Evolutionary conservation across 2,797 vertebrate species (phyloP).

Genomic region (Phataginus tricuspis): DNA sequence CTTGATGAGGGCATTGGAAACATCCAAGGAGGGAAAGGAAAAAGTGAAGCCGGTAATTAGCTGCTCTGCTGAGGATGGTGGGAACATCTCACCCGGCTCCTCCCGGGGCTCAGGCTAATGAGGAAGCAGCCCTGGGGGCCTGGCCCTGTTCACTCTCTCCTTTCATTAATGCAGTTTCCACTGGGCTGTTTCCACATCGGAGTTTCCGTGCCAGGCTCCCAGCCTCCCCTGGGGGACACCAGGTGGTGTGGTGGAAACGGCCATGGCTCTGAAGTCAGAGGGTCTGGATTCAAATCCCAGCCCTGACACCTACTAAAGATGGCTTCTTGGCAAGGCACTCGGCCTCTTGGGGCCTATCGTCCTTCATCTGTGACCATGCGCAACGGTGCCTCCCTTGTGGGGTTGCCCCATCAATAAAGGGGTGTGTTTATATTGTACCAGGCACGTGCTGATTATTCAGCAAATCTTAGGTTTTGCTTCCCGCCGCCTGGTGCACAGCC

Average conservation of each 20-base stretch:
- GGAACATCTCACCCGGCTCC: conserved; percentile 50
- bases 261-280: background rate
- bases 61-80: conserved; percentile 48
- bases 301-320: background rate
- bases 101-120: conserved; percentile 19
- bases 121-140: conserved; percentile 49
- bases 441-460: background rate
- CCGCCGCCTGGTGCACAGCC: background rate
- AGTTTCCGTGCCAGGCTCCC: conserved; percentile 6
- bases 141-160: background rate
- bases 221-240: background rate
- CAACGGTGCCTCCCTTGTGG: background rate
- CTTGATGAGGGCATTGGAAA: conserved; percentile 52
- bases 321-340: background rate
- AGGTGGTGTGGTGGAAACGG: background rate
- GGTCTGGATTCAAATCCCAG: conserved; percentile 34
- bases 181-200: background rate
- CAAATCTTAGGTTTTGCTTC: background rate
- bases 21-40: conserved; percentile 54
- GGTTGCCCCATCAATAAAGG: background rate
- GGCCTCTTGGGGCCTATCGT: background rate
- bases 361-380: background rate
- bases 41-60: conserved; percentile 67
- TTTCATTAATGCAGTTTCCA: conserved; percentile 66
- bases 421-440: background rate